Evolutionary conservation across 2,888 invertebrate species (phyloP).

Genomic region (Nemotelus pantherinus): DNA sequence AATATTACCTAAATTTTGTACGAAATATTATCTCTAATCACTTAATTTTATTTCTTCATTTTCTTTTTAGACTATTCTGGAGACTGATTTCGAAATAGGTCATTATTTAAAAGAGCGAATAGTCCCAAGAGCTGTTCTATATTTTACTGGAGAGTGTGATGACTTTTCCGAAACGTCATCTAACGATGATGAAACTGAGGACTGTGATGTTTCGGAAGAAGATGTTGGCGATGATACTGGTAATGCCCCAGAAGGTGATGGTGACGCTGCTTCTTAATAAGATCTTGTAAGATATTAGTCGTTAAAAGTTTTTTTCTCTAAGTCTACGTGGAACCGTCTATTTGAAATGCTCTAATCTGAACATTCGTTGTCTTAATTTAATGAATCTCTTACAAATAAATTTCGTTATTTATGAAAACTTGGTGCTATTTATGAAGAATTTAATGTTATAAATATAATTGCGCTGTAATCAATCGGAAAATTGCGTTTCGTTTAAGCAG

Average conservation of each 20-base stretch:
- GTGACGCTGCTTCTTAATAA: constrained; percentile 50
- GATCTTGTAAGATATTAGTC: background rate
- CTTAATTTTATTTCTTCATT: background rate
- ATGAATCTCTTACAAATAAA: too few species aligned
- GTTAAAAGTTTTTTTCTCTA: background rate
- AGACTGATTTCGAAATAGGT: constrained; percentile 95
- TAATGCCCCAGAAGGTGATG: constrained; percentile 49
- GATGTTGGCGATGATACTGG: constrained; percentile 67
- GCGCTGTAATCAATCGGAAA: too few species aligned
- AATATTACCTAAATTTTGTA: too few species aligned
- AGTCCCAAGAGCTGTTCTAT: constrained; percentile 93
- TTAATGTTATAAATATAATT: too few species aligned
- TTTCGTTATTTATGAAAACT: too few species aligned
- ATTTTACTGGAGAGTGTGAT: constrained; percentile 89
- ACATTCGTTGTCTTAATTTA: too few species aligned
- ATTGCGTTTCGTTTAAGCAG: too few species aligned
- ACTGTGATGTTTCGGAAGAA: constrained; percentile 71
- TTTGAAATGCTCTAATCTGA: too few species aligned
- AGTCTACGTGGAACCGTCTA: background rate
- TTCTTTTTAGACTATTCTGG: constrained; percentile 53
- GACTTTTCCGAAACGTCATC: constrained; percentile 60
- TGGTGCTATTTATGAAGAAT: too few species aligned
- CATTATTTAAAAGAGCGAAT: constrained; percentile 96
- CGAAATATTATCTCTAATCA: background rate
- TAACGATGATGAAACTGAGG: constrained; percentile 41